Conservation (phyloP, 2,888 invertebrate genomes). For the Ochlodes sylvanus region DNA sequence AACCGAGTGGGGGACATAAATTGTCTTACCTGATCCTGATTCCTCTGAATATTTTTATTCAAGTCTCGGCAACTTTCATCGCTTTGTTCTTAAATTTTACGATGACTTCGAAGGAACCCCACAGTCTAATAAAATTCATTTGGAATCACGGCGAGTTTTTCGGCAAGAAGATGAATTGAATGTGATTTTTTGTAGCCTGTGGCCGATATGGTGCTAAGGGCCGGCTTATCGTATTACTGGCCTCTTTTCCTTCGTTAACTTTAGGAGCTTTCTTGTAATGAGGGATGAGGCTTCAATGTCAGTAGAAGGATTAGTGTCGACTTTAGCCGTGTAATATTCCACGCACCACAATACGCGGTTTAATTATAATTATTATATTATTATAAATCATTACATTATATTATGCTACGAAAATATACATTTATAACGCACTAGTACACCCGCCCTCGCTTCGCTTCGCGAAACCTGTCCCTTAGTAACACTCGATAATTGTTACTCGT, state of each 20-base stretch:
- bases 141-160: not conserved
- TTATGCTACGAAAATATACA: not conserved
- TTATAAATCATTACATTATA: not conserved
- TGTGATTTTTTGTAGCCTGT: conserved; percentile 40
- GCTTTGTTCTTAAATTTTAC: conserved; percentile 49
- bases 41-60: conserved; percentile 48
- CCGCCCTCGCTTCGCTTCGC: too few relatives aligned
- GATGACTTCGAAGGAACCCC: conserved; percentile 32
- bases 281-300: conserved; percentile 36
- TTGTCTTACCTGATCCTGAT: conserved; percentile 51
- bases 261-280: conserved; percentile 45
- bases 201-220: conserved; percentile 41
- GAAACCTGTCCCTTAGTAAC: too few relatives aligned
- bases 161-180: conserved; percentile 19
- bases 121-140: conserved; percentile 29
- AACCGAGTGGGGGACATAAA: conserved; percentile 46
- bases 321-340: conserved; percentile 19
- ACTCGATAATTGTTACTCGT: too few relatives aligned
- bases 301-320: conserved; percentile 26
- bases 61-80: conserved; percentile 45
- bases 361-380: conserved; percentile 23
- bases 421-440: too few relatives aligned
- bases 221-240: conserved; percentile 50
- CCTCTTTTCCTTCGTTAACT: conserved; percentile 50
- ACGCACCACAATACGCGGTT: not conserved